These are phyloP conservation scores for Piscicola geometra DNA, from an alignment of 2,888 invertebrate species.

Conservation along the genomic window DNA sequence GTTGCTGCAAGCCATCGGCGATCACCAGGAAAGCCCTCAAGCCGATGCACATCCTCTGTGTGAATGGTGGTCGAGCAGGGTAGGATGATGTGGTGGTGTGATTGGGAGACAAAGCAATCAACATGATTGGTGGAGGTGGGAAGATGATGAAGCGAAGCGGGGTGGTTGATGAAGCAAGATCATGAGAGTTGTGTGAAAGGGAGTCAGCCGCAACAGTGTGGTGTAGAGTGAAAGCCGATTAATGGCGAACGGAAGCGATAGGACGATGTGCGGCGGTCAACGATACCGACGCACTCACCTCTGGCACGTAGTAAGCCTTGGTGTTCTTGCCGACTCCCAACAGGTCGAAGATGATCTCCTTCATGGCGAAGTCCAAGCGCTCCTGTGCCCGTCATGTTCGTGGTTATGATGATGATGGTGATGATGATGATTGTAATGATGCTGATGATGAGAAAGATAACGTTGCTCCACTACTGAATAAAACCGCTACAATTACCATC, in stretches of 20 bases:
- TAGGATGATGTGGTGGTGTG: neutral
- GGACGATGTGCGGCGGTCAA: neutral
- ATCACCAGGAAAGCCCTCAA: constrained; percentile 94
- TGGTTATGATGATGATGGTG: neutral
- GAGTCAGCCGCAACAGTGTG: neutral
- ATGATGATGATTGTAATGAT: neutral
- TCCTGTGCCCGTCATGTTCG: constrained; percentile 61
- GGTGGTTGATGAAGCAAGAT: neutral
- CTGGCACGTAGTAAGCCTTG: constrained; percentile 59
- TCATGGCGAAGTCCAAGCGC: constrained; percentile 94
- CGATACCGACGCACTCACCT: constrained; percentile 57
- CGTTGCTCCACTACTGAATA: too few relatives aligned
- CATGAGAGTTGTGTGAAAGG: neutral
- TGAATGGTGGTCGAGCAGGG: neutral
- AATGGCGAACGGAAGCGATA: neutral
- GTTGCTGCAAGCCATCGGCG: constrained; percentile 95
- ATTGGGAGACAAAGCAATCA: neutral
- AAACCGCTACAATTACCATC: neutral
- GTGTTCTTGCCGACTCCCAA: constrained; percentile 89
- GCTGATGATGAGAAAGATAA: neutral
- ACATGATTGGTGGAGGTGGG: neutral
- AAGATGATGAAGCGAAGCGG: neutral
- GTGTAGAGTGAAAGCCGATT: neutral
- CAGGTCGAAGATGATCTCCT: constrained; percentile 96
- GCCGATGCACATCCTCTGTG: constrained; percentile 88